Conservation (phyloP, 2,797 vertebrate genomes). For the Coranthus polyacanthus region DNA sequence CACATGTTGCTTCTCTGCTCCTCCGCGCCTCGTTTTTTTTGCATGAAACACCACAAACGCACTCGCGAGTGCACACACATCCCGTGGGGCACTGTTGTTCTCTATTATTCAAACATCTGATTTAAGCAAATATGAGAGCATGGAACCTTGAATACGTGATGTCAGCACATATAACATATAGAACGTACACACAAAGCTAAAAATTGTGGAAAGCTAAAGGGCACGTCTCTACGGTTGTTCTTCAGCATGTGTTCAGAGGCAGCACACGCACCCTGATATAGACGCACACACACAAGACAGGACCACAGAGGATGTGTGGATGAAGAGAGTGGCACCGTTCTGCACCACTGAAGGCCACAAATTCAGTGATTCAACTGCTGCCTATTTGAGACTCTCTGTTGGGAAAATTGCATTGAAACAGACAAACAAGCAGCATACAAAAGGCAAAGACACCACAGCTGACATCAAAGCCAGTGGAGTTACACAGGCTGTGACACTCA, state of each 20-base stretch:
- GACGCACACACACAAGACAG: constrained; percentile 5
- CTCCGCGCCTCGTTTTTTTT: constrained; percentile 13
- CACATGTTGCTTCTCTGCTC: constrained; percentile 9
- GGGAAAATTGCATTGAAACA: constrained; percentile 32
- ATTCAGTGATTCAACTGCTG: constrained; percentile 46
- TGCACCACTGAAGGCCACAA: constrained; percentile 37
- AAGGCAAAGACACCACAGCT: constrained; percentile 38
- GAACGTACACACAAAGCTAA: constrained; percentile 27
- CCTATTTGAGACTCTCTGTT: constrained; percentile 44
- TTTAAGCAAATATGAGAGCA: constrained; percentile 55
- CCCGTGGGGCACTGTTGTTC: constrained; percentile 55
- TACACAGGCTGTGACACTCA: constrained; percentile 40
- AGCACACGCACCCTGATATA: neutral
- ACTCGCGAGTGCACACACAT: neutral
- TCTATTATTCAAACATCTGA: constrained; percentile 50
- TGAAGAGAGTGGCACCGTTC: constrained; percentile 29
- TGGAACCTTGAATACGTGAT: constrained; percentile 34
- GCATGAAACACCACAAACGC: too few species aligned
- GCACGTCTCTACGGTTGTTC: constrained; percentile 15
- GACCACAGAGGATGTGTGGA: constrained; percentile 17
- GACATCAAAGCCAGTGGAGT: constrained; percentile 65
- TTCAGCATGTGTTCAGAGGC: constrained; percentile 7
- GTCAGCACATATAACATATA: constrained; percentile 47
- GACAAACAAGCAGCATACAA: constrained; percentile 35
- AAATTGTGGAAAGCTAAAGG: constrained; percentile 40